Conservation (phyloP, 92 coral and sea anemone genomes). For the Parazoanthus darwini region DNA sequence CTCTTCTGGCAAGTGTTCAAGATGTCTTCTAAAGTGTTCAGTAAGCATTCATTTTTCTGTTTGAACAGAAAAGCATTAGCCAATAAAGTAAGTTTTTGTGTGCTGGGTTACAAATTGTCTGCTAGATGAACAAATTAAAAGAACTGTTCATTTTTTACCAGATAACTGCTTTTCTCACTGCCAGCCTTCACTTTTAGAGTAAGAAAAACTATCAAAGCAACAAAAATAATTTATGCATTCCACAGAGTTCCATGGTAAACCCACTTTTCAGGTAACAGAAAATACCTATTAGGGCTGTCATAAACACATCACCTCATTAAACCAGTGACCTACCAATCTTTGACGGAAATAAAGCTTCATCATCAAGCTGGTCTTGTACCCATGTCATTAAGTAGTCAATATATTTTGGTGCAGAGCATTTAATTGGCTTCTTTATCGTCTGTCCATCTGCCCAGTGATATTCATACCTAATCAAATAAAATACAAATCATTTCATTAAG, state of each 20-base stretch:
- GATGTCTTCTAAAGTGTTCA: no score
- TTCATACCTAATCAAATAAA: conserved; percentile 71
- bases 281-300: no score
- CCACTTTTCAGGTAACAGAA: neutral
- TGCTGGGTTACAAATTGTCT: no score
- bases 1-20: no score
- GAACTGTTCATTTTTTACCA: no score
- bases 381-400: conserved; percentile 98
- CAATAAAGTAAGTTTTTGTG: no score
- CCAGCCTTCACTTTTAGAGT: no score
- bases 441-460: conserved; percentile 99
- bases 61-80: no score
- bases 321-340: conserved; percentile 76
- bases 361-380: conserved; percentile 99
- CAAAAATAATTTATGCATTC: neutral
- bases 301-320: neutral
- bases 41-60: no score
- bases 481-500: neutral
- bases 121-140: no score
- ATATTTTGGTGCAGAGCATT: conserved; percentile 98
- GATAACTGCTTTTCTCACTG: no score
- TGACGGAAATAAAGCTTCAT: conserved; percentile 93
- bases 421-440: conserved; percentile 93
- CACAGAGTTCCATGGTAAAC: neutral
- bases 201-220: no score